Evolutionary conservation across 1,140 invertebrate genomes (phyloP), one percentile per base, ranked within the genome.

Genomic region (Drosophila mauritiana): DNA sequence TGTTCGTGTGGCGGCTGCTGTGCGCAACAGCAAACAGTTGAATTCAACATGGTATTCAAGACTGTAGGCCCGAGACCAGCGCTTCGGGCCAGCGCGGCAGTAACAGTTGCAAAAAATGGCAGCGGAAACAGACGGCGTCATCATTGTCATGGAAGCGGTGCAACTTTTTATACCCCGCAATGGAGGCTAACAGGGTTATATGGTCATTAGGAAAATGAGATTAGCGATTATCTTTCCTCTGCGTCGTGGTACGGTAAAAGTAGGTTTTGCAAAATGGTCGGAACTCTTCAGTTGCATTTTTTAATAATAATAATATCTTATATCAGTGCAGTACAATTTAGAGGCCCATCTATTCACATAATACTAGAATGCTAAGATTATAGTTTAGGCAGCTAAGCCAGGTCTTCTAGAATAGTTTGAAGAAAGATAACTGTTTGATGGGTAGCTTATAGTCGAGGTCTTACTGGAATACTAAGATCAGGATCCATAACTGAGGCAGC

Each of bases 81-180:
- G 73, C 74, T 52, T 43, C 73, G 56, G 74, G 74, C 48, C 48
- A 39, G 31, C 45, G 37, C 36, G 49, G 58, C 62, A 74, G 45
- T 61, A 63, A 55, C 43, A 81, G 83, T 79, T 75, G 82, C 78
- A 73, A 88, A 73, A 85, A 85, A 77, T 83, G 59, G 65, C 67
- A 45, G 73, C 74, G 73, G 73, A 77, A 77, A 77, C 83, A 75
- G 83, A 79, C 72, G 84, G 75, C 84, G 79, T 79, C 83, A 85
- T 89, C 78, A 82, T 86, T 88, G 83, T 77, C 79, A 83, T 88
- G 84, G 78, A 77, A 68, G 51, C 74, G 51, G 73, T 69, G 73
- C 55, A 77, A 77, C 73, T 77, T 77, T 76, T 45, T 39, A 10
- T 17, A 42, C 45, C 27, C 36, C n/a, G 36, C 31, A 65, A 15